A percentile compares a stretch with the other conserved stretches of the same genome.
These are phyloP conservation scores for Glossophaga mutica DNA, from an alignment of 2,797 vertebrate genomes.

Conservation along the genomic window DNA sequence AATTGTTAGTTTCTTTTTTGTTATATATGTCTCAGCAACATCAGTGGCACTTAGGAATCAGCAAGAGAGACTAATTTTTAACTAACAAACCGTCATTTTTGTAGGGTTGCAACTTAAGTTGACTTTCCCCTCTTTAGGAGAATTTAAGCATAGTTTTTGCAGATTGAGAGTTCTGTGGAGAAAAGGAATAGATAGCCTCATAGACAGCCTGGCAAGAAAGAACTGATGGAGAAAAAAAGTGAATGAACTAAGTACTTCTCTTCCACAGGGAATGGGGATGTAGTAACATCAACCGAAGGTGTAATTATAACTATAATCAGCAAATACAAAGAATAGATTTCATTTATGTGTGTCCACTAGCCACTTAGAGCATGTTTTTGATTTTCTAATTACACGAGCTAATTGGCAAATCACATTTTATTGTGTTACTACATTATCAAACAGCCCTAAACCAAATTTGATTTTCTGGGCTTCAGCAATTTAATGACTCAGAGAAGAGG, in stretches of 20 bases:
- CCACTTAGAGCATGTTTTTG: conserved; percentile 20
- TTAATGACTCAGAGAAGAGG: conserved; percentile 57
- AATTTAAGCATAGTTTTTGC: background rate
- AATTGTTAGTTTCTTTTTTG: background rate
- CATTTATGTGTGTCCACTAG: background rate
- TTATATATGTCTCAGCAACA: background rate
- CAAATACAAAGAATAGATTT: background rate
- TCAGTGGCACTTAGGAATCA: background rate
- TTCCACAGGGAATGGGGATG: background rate
- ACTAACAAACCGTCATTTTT: background rate
- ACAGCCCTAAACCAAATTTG: conserved; percentile 49
- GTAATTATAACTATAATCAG: background rate
- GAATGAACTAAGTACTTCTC: background rate
- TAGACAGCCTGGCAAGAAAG: background rate
- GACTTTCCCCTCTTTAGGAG: background rate
- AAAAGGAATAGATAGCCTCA: background rate
- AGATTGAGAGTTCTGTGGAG: background rate
- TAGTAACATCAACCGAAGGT: background rate
- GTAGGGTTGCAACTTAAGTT: background rate
- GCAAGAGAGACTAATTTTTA: background rate
- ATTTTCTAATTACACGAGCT: conserved; percentile 62
- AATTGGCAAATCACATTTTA: conserved; percentile 66
- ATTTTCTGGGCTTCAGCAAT: conserved; percentile 58
- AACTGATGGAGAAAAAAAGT: background rate
- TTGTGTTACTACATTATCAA: conserved; percentile 47